A percentile compares a stretch with the other conserved stretches of the same genome.
Evolutionary conservation across 2,113 vertebrate species (phyloP).

Genomic region (Rhadina sibilatrix): DNA sequence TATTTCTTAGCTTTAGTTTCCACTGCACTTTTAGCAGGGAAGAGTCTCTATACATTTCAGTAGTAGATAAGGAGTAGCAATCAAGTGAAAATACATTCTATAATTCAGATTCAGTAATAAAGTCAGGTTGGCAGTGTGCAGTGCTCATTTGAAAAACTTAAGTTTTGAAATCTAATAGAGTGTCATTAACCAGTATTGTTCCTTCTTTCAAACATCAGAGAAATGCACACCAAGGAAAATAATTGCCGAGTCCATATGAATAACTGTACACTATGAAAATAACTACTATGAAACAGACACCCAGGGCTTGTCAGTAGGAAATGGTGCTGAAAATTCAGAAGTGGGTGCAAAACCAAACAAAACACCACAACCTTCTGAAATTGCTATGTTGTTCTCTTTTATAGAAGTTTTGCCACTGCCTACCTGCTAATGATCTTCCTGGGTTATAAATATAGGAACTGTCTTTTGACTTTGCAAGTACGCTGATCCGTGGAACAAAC

Average conservation of each 20-base stretch:
- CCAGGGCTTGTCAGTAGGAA: not conserved
- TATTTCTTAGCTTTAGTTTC: conserved; percentile 24
- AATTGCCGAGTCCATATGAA: not conserved
- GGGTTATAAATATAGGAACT: not conserved
- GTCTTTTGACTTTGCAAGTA: not conserved
- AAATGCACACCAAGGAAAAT: not conserved
- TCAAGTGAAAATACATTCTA: not conserved
- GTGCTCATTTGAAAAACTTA: not conserved
- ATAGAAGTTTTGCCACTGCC: not conserved
- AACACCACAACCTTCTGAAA: not conserved
- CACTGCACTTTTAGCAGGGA: not conserved
- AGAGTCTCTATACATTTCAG: not conserved
- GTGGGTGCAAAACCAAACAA: not conserved
- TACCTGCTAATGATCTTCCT: not conserved
- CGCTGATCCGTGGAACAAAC: not conserved
- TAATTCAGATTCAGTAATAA: not conserved
- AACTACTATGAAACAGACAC: not conserved
- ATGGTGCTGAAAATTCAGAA: not conserved
- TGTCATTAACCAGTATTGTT: not conserved
- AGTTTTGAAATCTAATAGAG: not conserved
- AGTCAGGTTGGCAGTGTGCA: not conserved
- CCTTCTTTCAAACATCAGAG: not conserved
- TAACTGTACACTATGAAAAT: not conserved
- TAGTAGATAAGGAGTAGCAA: not conserved
- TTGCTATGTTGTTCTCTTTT: not conserved